Base-by-base conservation (phyloP, 2,888 invertebrate genomes). In the Acronicta leporina region DNA sequence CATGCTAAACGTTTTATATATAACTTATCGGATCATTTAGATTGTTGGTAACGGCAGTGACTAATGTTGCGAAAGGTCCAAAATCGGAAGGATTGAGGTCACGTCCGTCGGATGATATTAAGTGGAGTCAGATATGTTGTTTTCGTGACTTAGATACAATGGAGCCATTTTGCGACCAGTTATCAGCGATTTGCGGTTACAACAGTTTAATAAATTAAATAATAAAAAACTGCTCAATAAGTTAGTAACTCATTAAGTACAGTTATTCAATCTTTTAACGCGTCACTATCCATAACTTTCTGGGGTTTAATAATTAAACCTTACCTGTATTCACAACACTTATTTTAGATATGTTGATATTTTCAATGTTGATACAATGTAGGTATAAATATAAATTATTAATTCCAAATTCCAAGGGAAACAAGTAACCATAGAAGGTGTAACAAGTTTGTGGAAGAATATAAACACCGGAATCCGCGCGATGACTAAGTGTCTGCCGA, bases 41-140 rank as follows among this genome's bases (percentile, higher is more conserved):
- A 75, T 68, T 64, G 64, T 70, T 68, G 52, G 52, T 57, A 33
- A 57, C 52, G 33, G 66, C 47, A 57, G 47, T 50, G 54, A 46
- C 56, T 66, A 67, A 56, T 59, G 62, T 68, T 67, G 56, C 71
- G 60, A 69, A 77, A 80, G 74, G 71, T 73, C 69, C 63, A 60
- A 84, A 85, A 83, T 67, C 83, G 80, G 80, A 79, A 84, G 84
- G 87, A 88, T 89, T 86, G 86, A 83, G 91, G 88, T 90, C 92
- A 93, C 92, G 94, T 92, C 86, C 85, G 77, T 83, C 74, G 82
- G 84, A 92, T 92, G 87, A 87, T 88, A 89, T 84, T 85, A 87
- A 88, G 84, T 86, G 85, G 85, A 85, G 84, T 80, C 81, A 83
- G 87, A 85, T 87, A 90, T 87, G 86, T 82, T 79, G 85, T 85